A percentile compares a stretch with the other conserved stretches of the same genome.
These are phyloP conservation scores for Melanotus villosus DNA, from an alignment of 2,888 invertebrate genomes.

Conservation along the genomic window DNA sequence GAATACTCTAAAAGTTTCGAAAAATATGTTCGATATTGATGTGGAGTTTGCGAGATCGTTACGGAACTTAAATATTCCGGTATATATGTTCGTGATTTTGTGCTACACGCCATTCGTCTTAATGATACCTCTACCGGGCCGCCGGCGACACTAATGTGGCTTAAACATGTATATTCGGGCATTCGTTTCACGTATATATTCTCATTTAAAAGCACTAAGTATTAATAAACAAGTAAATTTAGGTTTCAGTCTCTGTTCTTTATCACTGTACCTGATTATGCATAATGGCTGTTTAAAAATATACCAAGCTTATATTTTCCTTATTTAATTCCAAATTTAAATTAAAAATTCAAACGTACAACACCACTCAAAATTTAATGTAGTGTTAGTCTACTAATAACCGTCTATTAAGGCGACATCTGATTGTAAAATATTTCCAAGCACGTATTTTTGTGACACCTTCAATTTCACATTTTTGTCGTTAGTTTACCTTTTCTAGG, in stretches of 20 bases:
- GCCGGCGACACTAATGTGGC: constrained; percentile 64
- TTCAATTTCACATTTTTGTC: too few species aligned
- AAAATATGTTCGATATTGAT: constrained; percentile 49
- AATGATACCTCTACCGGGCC: constrained; percentile 64
- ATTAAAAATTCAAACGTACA: constrained; percentile 28
- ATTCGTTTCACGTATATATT: constrained; percentile 46
- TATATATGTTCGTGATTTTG: constrained; percentile 62
- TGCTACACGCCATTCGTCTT: constrained; percentile 66
- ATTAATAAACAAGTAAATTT: constrained; percentile 46
- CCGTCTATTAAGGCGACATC: not conserved
- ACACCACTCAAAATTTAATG: not conserved
- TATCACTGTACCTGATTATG: constrained; percentile 36
- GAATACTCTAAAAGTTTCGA: constrained; percentile 36
- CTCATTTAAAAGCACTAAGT: constrained; percentile 44
- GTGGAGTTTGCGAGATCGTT: constrained; percentile 54
- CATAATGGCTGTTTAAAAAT: constrained; percentile 40
- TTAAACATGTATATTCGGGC: constrained; percentile 62
- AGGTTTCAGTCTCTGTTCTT: constrained; percentile 38
- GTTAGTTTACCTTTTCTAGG: too few species aligned
- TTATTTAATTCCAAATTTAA: constrained; percentile 33
- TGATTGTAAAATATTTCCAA: not conserved
- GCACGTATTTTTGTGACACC: too few species aligned
- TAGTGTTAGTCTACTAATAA: not conserved
- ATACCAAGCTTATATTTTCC: constrained; percentile 9
- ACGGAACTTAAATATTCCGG: constrained; percentile 55